Evolutionary conservation across 2,113 vertebrate genomes (phyloP), one percentile per base, ranked within the genome.

Genomic region (Pteropus alecto): DNA sequence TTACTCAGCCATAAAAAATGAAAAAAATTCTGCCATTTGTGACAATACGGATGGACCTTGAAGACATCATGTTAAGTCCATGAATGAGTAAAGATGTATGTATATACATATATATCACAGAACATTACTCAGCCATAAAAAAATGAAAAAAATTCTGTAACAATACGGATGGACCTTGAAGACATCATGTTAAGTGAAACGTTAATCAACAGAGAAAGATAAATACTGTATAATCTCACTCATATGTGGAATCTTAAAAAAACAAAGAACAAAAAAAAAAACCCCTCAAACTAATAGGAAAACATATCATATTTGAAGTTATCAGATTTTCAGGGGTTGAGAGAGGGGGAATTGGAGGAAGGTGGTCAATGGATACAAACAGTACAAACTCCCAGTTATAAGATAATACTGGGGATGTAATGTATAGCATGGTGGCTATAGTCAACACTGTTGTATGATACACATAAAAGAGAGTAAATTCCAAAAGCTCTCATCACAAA

Each of bases 371-470:
- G 13, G 48, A 13, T 14, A 48, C 48, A 48, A 48, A 22, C 38
- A 24, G 73, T 5, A 35, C n/a, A 26, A 33, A 35, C 38, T 73
- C 60, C 46, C 12, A 15, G 54, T 24, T 73, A 10, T 4, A n/a
- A 28, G 28, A 48, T 24, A 68, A 54, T 18, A 1, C 68, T 12
- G 8, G 43, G 43, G 35, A 10, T 10, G 19, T 26, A 10, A 26
- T 10, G 13, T 15, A 14, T 28, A 22, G 6, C 70, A 13, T 26
- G 56, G 10, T 12, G 38, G 16, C 30, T 11, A 0, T 1, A 61
- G 38, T 6, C 3, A 35, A 28, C 14, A 19, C 10, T 26, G 4
- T 5, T 35, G 21, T 26, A 8, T 5, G 6, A 19, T 4, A 14
- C 8, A n/a, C 1, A 11, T 12, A 54, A 12, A 28, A 38, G 26